These are phyloP conservation scores for Homarus americanus DNA, from an alignment of 1,140 invertebrate species.

Conservation along the genomic window DNA sequence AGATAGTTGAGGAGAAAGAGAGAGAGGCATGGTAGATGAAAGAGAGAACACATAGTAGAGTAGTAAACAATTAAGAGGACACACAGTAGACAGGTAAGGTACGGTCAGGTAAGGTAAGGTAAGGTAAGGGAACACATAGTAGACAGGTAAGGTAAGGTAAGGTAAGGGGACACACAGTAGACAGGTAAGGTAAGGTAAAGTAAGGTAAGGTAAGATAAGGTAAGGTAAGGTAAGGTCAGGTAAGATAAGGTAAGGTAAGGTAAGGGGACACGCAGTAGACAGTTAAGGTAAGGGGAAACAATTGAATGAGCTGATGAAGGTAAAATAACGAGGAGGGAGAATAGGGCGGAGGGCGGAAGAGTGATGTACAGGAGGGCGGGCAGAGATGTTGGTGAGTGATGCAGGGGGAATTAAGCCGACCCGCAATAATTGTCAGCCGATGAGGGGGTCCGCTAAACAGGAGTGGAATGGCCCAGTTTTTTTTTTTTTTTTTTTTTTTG, in stretches of 20 bases:
- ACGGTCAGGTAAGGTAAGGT: not conserved
- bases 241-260: not conserved
- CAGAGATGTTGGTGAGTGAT: not conserved
- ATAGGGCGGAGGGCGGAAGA: not conserved
- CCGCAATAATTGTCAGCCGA: conserved; percentile 8
- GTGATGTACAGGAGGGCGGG: not conserved
- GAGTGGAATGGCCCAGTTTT: conserved; percentile 10
- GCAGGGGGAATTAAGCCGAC: not conserved
- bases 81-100: too few relatives aligned
- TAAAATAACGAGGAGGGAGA: not conserved
- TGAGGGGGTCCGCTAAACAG: conserved; percentile 2
- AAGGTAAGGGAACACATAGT: not conserved
- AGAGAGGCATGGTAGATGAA: not conserved
- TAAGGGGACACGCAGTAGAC: not conserved
- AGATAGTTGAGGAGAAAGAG: not conserved
- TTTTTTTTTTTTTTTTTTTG: too few relatives aligned
- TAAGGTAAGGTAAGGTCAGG: not conserved
- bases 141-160: not conserved
- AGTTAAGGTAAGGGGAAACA: not conserved
- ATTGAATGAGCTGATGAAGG: not conserved
- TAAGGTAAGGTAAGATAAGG: not conserved
- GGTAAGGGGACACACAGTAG: not conserved
- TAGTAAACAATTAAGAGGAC: not conserved
- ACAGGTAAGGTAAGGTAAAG: not conserved
- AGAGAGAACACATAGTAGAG: not conserved